Conservation (phyloP, 2,888 invertebrate genomes). For the Dicranocentrus wangi region DNA sequence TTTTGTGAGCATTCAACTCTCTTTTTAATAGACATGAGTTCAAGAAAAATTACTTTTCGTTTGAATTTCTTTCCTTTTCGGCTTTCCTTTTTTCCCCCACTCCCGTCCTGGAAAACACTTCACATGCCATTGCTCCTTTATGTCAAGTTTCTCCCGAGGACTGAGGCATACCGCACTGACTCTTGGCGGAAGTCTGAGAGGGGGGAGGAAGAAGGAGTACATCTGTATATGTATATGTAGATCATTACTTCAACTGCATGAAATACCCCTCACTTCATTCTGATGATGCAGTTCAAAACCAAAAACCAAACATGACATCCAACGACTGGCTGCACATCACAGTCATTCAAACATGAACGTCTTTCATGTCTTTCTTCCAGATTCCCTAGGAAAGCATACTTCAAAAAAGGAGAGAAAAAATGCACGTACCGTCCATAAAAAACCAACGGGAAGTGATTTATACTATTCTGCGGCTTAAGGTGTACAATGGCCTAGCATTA, state of each 20-base stretch:
- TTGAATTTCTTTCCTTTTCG: no score
- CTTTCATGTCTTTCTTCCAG: slow-evolving; percentile 7
- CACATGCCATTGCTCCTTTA: slow-evolving; percentile 16
- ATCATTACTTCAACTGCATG: slow-evolving; percentile 5
- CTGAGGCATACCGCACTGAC: no score
- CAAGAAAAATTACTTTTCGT: no score
- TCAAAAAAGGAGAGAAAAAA: slow-evolving; percentile 2
- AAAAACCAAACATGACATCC: slow-evolving; percentile 12
- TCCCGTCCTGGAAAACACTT: no score
- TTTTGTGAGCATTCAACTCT: no score
- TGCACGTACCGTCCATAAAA: background rate
- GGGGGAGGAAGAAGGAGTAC: background rate
- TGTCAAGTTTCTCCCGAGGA: background rate
- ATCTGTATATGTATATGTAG: no score
- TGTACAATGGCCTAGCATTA: no score
- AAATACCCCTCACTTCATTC: no score
- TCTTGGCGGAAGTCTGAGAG: no score
- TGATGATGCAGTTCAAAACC: background rate
- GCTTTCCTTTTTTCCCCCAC: no score
- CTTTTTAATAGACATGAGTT: no score
- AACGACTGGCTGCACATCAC: background rate
- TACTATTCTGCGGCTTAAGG: no score
- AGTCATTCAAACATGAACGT: background rate
- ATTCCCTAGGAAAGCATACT: background rate
- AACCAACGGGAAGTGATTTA: background rate